Base-by-base conservation (phyloP, 92 coral and sea anemone genomes). In the Zoanthus gigantus region DNA sequence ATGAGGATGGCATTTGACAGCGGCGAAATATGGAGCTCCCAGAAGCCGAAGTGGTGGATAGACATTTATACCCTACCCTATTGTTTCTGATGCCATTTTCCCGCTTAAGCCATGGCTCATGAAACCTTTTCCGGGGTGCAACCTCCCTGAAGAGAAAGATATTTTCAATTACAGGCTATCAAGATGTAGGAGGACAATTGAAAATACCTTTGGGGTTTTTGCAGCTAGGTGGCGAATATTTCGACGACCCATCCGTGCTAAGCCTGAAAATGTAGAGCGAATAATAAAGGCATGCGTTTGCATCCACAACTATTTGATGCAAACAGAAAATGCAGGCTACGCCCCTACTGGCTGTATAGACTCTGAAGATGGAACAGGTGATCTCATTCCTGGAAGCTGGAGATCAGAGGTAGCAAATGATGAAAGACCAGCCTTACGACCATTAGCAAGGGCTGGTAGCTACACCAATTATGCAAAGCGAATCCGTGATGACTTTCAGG, bases 181-280 rank as follows among this genome's bases (percentile, higher is more conserved):
- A 0, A 86, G 89, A 47, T 76, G 83, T 57, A 75, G 89, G 60
- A 74, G 89, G 60, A 86, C 89, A 31, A 86, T 86, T 34, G 89
- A 86, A 61, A 86, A 86, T 15, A 54, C 89, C 5, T 86, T 86
- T 86, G 89, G 89, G 34, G 63, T 86, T 58, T 76, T 56, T 0
- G 83, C 89, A 5, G 89, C 89, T 2, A 86, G 81, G 72, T 86
- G 89, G 89, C 66, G 89, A 54, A 76, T 86, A 6, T 86, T 57
- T 58, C 48, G 89, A 17, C 45, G 83, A 23, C 89, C 89, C 2
- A 86, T 86, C 52, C 71, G 83, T 15, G 89, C 74, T 4, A 37
- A 18, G 31, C 32, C 72, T 53, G 72, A 60, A 23, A 75, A 17
- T 60, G 89, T 76, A 7, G 89, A 86, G 45, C 11, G 71, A 56